These are phyloP conservation scores for Oplegnathus fasciatus DNA, from an alignment of 2,113 vertebrate species.

Conservation along the genomic window DNA sequence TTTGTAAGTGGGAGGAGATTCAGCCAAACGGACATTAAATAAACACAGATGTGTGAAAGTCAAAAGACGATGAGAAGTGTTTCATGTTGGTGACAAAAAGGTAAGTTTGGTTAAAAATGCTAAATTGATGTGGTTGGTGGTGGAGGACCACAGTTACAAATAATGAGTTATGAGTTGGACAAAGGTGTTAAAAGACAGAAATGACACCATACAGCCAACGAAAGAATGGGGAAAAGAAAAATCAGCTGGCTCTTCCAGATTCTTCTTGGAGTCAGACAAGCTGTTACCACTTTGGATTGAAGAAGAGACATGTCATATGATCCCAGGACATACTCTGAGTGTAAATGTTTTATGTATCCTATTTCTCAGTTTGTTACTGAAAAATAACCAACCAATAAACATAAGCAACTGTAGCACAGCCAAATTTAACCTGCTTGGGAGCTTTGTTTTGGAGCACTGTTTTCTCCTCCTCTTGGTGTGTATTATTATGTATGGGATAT, in stretches of 20 bases:
- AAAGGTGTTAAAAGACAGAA: neutral
- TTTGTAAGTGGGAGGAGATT: neutral
- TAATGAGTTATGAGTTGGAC: neutral
- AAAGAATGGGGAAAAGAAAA: neutral
- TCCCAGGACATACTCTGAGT: neutral
- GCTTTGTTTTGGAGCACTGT: neutral
- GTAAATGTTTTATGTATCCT: neutral
- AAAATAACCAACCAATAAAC: neutral
- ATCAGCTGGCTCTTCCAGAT: neutral
- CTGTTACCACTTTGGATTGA: neutral
- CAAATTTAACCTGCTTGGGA: neutral
- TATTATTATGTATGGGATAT: neutral
- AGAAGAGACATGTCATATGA: neutral
- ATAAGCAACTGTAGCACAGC: neutral
- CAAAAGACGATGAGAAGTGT: neutral
- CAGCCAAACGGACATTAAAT: neutral
- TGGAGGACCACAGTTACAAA: neutral
- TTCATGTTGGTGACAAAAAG: neutral
- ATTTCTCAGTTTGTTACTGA: neutral
- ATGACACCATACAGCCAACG: neutral
- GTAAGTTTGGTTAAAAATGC: neutral
- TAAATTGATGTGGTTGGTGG: neutral
- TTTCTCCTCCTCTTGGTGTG: neutral
- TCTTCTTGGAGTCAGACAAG: neutral
- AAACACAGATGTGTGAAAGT: neutral